Evolutionary conservation across 2,888 invertebrate genomes (phyloP).

Genomic region (Nineta flava): DNA sequence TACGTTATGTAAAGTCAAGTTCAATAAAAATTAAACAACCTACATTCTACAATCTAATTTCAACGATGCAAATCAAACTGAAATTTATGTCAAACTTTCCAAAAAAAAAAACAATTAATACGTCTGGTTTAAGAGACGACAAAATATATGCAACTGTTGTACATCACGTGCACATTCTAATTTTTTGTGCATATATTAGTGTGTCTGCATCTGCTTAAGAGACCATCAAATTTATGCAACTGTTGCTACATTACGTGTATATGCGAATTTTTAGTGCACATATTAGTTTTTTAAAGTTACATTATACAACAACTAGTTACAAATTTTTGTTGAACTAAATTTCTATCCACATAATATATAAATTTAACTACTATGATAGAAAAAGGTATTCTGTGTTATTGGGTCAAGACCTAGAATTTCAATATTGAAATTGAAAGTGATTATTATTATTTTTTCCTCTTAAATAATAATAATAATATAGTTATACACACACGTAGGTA

Average conservation of each 20-base stretch:
- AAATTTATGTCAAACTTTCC: no score
- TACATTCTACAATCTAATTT: no score
- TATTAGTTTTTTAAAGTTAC: not conserved
- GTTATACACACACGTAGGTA: no score
- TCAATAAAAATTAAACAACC: no score
- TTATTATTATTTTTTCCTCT: not conserved
- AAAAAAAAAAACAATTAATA: no score
- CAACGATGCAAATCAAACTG: no score
- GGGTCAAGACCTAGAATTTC: constrained; percentile 2
- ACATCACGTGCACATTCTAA: not conserved
- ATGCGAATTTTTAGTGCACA: not conserved
- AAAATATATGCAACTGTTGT: not conserved
- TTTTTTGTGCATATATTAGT: not conserved
- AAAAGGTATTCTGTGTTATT: not conserved
- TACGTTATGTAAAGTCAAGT: no score
- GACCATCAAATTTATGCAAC: not conserved
- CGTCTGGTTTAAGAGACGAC: not conserved
- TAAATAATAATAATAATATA: no score
- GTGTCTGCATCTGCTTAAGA: not conserved
- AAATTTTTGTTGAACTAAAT: not conserved
- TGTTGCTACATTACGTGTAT: not conserved
- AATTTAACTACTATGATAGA: not conserved
- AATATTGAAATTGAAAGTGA: constrained; percentile 2
- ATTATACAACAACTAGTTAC: not conserved
- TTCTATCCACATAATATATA: no score